A percentile compares a stretch with the other conserved stretches of the same genome.
Evolutionary conservation across 2,797 vertebrate species (phyloP).

Genomic region (Sebastes hubbsi): DNA sequence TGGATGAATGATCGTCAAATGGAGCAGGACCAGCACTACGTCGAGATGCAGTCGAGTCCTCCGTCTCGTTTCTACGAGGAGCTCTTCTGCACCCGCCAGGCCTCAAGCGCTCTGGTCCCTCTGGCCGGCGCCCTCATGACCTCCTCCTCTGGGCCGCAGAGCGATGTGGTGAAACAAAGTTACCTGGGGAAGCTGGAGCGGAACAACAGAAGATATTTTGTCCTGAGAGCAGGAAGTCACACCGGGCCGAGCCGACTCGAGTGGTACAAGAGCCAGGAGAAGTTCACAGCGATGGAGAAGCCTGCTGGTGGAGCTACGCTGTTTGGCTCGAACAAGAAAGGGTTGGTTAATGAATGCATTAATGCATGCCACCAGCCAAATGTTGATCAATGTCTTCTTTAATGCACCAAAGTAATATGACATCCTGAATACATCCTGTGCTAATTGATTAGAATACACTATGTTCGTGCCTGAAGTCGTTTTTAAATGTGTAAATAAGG

Average conservation of each 20-base stretch:
- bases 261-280: conserved; percentile 72
- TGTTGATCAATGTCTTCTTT: background rate
- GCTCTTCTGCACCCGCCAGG: conserved; percentile 37
- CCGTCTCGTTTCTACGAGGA: conserved; percentile 41
- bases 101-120: conserved; percentile 2
- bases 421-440: background rate
- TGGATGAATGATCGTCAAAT: background rate
- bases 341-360: conserved; percentile 41
- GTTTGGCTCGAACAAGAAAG: conserved; percentile 53
- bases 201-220: conserved; percentile 62
- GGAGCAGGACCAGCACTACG: background rate
- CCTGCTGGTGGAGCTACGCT: conserved; percentile 38
- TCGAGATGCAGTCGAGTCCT: background rate
- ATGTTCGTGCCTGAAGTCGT: background rate
- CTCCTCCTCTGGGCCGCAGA: background rate
- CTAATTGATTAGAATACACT: background rate
- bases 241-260: conserved; percentile 68
- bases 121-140: conserved; percentile 30
- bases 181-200: conserved; percentile 67
- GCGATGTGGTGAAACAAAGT: conserved; percentile 62
- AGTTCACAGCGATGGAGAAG: conserved; percentile 48
- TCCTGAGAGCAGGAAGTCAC: conserved; percentile 69
- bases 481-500: background rate
- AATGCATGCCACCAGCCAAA: background rate
- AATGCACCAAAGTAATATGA: background rate